phyloP scores from a whole-genome alignment of 37 sponge, comb jelly and placozoan species.

The Theonella swinhoei region DNA sequence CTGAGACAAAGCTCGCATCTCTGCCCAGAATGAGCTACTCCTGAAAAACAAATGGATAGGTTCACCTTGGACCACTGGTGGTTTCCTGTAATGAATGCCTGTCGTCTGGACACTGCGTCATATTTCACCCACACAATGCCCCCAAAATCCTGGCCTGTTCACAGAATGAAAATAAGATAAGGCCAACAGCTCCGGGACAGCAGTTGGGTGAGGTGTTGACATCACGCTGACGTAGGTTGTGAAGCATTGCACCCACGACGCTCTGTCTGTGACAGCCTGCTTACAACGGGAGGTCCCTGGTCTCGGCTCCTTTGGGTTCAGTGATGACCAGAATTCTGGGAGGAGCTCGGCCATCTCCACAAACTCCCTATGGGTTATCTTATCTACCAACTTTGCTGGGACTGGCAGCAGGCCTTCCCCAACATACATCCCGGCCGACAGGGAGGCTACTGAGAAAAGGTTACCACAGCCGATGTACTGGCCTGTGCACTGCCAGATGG shows the following conservation, averaged over 20 bases:
- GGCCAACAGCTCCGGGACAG: slow-evolving; percentile 7
- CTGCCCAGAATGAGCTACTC: background rate
- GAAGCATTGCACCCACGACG: slow-evolving; percentile 11
- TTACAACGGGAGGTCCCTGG: background rate
- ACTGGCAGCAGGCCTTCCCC: too few relatives aligned
- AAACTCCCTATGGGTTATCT: too few relatives aligned
- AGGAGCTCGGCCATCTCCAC: background rate
- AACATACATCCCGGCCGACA: too few relatives aligned
- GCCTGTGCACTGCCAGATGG: too few relatives aligned
- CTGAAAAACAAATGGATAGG: background rate
- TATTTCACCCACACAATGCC: background rate
- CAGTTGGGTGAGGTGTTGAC: background rate
- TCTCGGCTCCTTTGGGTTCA: background rate
- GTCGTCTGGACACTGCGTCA: background rate
- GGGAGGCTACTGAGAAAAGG: too few relatives aligned
- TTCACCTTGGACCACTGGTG: background rate
- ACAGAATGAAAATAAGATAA: background rate
- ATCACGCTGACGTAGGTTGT: background rate
- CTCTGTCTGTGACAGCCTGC: background rate
- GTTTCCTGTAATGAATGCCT: background rate
- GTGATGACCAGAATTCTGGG: background rate
- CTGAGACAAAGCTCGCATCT: background rate
- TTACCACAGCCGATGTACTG: too few relatives aligned
- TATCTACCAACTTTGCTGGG: too few relatives aligned
- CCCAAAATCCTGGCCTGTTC: background rate